These are phyloP conservation scores for Mallotus villosus DNA, from an alignment of 2,797 vertebrate genomes.

Conservation along the genomic window DNA sequence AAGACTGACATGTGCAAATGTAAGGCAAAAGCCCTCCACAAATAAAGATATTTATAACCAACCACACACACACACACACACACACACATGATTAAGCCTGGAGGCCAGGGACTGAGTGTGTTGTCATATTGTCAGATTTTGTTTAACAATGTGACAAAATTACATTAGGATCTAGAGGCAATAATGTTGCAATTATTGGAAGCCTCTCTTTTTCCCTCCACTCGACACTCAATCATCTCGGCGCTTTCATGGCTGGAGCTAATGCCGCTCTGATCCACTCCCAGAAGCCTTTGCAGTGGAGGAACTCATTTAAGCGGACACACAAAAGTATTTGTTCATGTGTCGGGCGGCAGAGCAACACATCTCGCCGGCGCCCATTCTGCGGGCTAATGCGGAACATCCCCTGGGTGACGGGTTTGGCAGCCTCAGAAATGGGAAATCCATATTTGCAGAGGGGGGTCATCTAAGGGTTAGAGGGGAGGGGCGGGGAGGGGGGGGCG, in stretches of 20 bases:
- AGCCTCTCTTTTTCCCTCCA: conserved; percentile 34
- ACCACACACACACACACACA: conserved; percentile 42
- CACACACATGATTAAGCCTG: conserved; percentile 73
- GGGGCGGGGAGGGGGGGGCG: conserved; percentile 13
- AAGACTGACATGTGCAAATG: conserved; percentile 74
- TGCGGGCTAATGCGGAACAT: conserved; percentile 82
- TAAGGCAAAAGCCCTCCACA: conserved; percentile 52
- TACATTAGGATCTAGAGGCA: conserved; percentile 75
- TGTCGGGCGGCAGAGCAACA: conserved; percentile 76
- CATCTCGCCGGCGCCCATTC: conserved; percentile 77
- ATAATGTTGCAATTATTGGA: conserved; percentile 78
- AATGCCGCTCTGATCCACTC: conserved; percentile 79
- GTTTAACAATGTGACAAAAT: conserved; percentile 78
- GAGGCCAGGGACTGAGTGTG: conserved; percentile 66
- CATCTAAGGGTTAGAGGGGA: conserved; percentile 72
- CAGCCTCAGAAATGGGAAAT: conserved; percentile 82
- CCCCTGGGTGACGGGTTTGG: conserved; percentile 82
- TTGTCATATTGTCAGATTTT: conserved; percentile 79
- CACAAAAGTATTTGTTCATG: conserved; percentile 82
- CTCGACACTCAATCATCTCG: conserved; percentile 71
- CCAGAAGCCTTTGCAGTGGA: conserved; percentile 76
- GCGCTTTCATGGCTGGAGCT: conserved; percentile 73
- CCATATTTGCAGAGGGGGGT: conserved; percentile 79
- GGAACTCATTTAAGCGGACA: conserved; percentile 80
- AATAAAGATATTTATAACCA: conserved; percentile 74